Percentiles rank a stretch among this genome's conserved stretches.
phyloP scores from a whole-genome alignment of 1,140 invertebrate species.

The Lineus longissimus region DNA sequence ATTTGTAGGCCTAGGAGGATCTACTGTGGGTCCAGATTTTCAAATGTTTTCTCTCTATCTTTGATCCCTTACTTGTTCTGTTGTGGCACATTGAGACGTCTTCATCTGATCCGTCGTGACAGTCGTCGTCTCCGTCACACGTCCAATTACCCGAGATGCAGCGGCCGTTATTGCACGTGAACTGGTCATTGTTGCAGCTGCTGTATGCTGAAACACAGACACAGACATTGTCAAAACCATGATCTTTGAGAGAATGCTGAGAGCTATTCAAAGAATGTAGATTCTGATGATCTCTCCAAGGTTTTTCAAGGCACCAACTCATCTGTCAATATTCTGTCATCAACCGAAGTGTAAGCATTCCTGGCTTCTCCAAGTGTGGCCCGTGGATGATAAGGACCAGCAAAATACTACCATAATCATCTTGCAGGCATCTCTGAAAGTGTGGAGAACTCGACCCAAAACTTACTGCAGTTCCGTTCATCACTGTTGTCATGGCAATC shows the following conservation, averaged over 20 bases:
- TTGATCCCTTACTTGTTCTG: slow-evolving; percentile 2
- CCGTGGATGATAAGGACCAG: too few relatives aligned
- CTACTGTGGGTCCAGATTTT: not conserved
- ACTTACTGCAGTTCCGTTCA: slow-evolving; percentile 52
- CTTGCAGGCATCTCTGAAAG: too few relatives aligned
- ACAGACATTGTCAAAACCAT: not conserved
- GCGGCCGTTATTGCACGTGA: slow-evolving; percentile 41
- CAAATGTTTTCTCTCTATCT: not conserved
- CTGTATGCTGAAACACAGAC: not conserved
- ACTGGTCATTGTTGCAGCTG: slow-evolving; percentile 31
- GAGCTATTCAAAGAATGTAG: not conserved
- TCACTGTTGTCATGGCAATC: slow-evolving; percentile 53
- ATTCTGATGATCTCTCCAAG: too few relatives aligned
- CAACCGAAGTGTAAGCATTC: too few relatives aligned
- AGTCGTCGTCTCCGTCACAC: slow-evolving; percentile 93
- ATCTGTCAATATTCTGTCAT: too few relatives aligned
- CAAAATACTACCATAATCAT: not conserved
- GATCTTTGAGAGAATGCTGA: not conserved
- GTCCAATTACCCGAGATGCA: slow-evolving; percentile 93
- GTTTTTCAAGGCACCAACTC: too few relatives aligned
- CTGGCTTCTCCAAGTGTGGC: too few relatives aligned
- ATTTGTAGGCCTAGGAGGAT: not conserved
- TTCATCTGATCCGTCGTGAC: slow-evolving; percentile 97
- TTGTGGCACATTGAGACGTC: slow-evolving; percentile 8
- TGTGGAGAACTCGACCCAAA: too few relatives aligned